Conservation (phyloP, 2,888 invertebrate species). For the Griposia aprilina region DNA sequence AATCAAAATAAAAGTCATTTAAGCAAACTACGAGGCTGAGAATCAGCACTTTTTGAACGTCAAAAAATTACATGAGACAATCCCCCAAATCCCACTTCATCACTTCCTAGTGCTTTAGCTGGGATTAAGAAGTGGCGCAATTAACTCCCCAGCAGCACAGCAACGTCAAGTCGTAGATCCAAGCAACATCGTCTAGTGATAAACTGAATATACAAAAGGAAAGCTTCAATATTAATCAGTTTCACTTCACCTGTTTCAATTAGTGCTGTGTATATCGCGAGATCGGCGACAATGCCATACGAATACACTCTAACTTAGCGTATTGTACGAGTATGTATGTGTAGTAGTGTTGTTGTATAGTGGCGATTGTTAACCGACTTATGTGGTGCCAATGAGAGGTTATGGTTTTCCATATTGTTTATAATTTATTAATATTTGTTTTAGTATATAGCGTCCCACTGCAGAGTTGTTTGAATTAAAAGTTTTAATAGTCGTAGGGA, state of each 20-base stretch:
- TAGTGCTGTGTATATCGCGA: constrained; percentile 46
- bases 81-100: no score
- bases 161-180: no score
- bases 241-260: constrained; percentile 45
- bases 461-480: background rate
- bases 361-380: constrained; percentile 16
- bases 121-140: no score
- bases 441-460: background rate
- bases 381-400: background rate
- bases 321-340: constrained; percentile 32
- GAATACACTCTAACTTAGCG: constrained; percentile 3
- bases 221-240: background rate
- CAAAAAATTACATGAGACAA: no score
- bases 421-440: background rate
- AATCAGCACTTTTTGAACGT: no score
- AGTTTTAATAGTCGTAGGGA: background rate
- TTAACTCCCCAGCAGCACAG: no score
- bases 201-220: background rate
- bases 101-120: no score
- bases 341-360: background rate
- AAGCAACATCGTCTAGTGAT: background rate
- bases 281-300: constrained; percentile 40
- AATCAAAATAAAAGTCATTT: no score
- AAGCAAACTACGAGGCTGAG: no score
- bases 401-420: background rate